Evolutionary conservation across 2,113 vertebrate species (phyloP), one percentile per base, ranked within the genome.

Genomic region (Pteropus alecto): DNA sequence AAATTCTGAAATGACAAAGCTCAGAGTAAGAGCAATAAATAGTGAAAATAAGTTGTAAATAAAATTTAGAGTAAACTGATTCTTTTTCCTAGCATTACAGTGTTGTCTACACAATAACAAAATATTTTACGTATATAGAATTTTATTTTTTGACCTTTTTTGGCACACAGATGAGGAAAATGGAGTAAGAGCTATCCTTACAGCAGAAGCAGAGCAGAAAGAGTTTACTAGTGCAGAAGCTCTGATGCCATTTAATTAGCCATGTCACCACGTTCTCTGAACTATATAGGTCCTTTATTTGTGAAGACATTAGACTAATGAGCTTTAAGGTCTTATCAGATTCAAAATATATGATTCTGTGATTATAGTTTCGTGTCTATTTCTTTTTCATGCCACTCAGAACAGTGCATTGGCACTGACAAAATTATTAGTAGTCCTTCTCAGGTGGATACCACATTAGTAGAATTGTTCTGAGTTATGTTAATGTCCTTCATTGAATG

Each of bases 31-130:
- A 83, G 28, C 46, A 51, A 7, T 71, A 58, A 87, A 82, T 16
- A 56, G 56, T 90, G 46, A 68, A 91, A 95, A 95, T 97, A 51
- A 65, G 24, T 93, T 76, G 6, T 58, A 88, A 93, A 61, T 86
- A 51, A 86, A 86, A 63, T 12, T 54, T 58, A 51, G 4, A 46
- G 19, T 28, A 28, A 33, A 61, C 61, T 76, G 9, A n/a, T 46
- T 87, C 30, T 84, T 94, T 93, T 81, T 41, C 46, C 12, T 48
- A 84, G 41, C 38, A 43, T 76, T 91, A 13, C 41, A 76, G 1
- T 87, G 30, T 61, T 96, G 22, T 73, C 48, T 88, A 0, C 61
- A n/a, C 58, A 77, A 35, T 46, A 73, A 71, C 63, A 88, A 67
- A 26, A 30, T 56, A 60, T 51, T 68, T 73, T 73, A 58, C 63